Evolutionary conservation across 2,113 vertebrate species (phyloP), one percentile per base, ranked within the genome.

Genomic region (Anseranas semipalmata): DNA sequence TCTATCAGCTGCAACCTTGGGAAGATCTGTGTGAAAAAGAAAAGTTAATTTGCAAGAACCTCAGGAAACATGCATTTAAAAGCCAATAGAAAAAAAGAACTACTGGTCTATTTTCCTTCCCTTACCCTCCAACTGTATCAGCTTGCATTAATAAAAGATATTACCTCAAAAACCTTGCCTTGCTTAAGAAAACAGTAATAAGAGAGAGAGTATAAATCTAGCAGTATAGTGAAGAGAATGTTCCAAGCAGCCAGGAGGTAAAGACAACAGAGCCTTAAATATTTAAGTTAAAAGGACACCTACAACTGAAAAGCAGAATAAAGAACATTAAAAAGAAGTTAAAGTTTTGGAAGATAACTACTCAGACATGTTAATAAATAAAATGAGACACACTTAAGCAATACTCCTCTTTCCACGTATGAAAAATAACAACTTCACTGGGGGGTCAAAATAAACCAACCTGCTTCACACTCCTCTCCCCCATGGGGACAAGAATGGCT

Each of bases 1-100:
- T 98, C 98, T 81, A 96, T 96, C 70, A 98, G 92, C 18, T 97
- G 98, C 98, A 98, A 98, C 30, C 93, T 88, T 9, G 97, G 98
- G 33, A 98, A 90, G 96, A 98, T 97, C 99, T 99, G 95, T 25
- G 72, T 78, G 78, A 96, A 97, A 82, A 97, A 55, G 27, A 94
- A 65, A 83, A 95, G 58, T 75, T 85, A 94, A 14, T 74, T 83
- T 45, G 85, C 39, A 76, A 73, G 86, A 92, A 96, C 52, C 70
- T 94, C 88, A 41, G 92, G 85, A 94, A 96, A 87, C 72, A 62
- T 2, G 22, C 33, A 68, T 20, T 7, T 17, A 79, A 90, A 91
- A 94, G 25, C 12, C 93, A 91, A 76, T 9, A 78, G 33, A 65
- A 89, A n/a, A n/a, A 30, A 82, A 62, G 3, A 71, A 43, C 20